Evolutionary conservation across 2,113 vertebrate genomes (phyloP).

Genomic region (crab-eating macaque (Macaca fascicularis)): T2T-MFA8v1.1 NC_088376.1:78932501-78933000

Average conservation of each 20-base stretch:
- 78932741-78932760: neutral
- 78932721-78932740: neutral
- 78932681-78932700: neutral
- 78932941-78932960: neutral
- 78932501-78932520: neutral
- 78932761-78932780: neutral
- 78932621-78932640: neutral
- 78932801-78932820: neutral
- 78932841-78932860: neutral
- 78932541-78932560: neutral
- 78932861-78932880: conserved; percentile 2
- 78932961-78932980: conserved; percentile 27
- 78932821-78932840: neutral
- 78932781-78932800: neutral
- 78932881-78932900: neutral
- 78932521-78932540: neutral
- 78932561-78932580: conserved; percentile 1
- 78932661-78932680: neutral
- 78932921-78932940: neutral
- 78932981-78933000: neutral
- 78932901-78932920: conserved; percentile 7
- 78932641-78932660: neutral
- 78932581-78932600: neutral
- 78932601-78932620: neutral
- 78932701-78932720: neutral